Evolutionary conservation across 2,888 invertebrate species (phyloP).

Genomic region (Creontiades dilutus): DNA sequence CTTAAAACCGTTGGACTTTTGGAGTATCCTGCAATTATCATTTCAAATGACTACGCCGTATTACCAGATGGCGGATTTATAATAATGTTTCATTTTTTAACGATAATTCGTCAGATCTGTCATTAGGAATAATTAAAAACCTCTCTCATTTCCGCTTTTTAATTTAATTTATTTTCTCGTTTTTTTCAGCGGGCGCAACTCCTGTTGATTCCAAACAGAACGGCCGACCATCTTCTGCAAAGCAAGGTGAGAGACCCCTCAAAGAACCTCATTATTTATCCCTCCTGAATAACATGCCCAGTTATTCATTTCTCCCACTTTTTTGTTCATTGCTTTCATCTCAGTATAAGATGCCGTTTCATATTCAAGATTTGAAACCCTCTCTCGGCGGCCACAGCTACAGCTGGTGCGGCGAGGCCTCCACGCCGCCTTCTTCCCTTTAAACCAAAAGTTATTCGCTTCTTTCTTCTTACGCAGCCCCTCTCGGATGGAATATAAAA

Average conservation of each 20-base stretch:
- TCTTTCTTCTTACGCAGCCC: neutral
- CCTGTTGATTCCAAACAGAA: conserved; percentile 80
- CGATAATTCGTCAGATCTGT: too few relatives aligned
- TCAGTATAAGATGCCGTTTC: neutral
- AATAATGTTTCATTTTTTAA: too few relatives aligned
- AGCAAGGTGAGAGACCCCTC: conserved; percentile 75
- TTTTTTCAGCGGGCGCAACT: conserved; percentile 80
- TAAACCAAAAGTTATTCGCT: neutral
- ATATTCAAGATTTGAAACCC: neutral
- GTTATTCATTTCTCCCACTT: neutral
- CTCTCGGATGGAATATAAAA: neutral
- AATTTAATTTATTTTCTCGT: conserved; percentile 67
- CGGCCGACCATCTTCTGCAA: conserved; percentile 77
- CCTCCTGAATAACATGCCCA: neutral
- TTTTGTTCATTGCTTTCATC: neutral
- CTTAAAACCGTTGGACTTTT: too few relatives aligned
- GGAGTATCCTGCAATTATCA: too few relatives aligned
- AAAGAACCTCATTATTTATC: neutral
- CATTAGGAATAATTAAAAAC: too few relatives aligned
- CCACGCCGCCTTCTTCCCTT: neutral
- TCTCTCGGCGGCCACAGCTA: neutral
- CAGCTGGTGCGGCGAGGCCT: neutral
- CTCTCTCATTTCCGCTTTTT: neutral
- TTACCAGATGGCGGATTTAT: too few relatives aligned
- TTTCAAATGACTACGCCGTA: too few relatives aligned